Evolutionary conservation across 2,888 invertebrate species (phyloP).

Genomic region (Terebella lapidaria): DNA sequence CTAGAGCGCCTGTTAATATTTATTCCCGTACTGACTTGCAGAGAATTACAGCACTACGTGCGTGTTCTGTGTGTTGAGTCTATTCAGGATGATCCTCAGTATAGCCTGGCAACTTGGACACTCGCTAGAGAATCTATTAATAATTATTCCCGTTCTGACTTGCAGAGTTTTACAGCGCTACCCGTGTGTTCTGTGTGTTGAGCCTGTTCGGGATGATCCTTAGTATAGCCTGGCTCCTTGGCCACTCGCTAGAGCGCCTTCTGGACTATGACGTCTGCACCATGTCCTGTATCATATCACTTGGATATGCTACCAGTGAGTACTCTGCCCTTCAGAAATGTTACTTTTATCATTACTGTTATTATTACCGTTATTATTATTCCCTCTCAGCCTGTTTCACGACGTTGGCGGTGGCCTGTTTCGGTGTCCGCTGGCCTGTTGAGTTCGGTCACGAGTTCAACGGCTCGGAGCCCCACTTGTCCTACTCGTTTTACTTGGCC

Average conservation of each 20-base stretch:
- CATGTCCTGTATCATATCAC: constrained; percentile 14
- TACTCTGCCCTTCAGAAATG: no score
- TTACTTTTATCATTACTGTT: not conserved
- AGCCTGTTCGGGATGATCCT: constrained; percentile 22
- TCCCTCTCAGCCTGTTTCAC: constrained; percentile 3
- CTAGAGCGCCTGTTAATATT: no score
- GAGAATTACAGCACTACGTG: constrained; percentile 23
- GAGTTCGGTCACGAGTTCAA: constrained; percentile 9
- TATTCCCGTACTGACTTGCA: no score
- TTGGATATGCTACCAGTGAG: constrained; percentile 18
- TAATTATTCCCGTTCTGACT: not conserved
- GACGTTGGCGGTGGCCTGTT: constrained; percentile 6
- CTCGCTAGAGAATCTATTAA: not conserved
- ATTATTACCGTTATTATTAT: no score
- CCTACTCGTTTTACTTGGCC: constrained; percentile 20
- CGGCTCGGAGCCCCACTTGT: constrained; percentile 4
- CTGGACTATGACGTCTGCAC: constrained; percentile 24
- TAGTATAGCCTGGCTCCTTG: constrained; percentile 24
- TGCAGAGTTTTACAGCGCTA: constrained; percentile 23
- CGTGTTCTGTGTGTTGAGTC: constrained; percentile 20
- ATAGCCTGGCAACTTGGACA: constrained; percentile 23
- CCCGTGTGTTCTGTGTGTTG: constrained; percentile 21
- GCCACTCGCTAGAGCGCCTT: constrained; percentile 23
- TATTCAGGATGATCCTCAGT: constrained; percentile 21
- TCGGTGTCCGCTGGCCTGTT: constrained; percentile 14